These are phyloP conservation scores for Seriola dumerili DNA, from an alignment of 2,113 vertebrate species.

Conservation along the genomic window DNA sequence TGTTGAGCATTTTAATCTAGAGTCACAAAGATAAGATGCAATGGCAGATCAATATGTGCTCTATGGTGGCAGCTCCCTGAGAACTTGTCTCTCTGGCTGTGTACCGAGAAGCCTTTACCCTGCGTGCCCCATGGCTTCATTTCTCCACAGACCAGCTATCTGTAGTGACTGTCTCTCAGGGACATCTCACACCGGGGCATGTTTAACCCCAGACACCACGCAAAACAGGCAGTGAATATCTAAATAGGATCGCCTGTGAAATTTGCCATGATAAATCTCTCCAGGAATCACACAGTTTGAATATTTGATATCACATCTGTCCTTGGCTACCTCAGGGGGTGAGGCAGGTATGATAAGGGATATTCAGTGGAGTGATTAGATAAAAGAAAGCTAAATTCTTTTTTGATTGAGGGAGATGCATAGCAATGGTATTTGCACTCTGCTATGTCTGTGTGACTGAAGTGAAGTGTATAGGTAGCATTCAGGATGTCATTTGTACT, in stretches of 20 bases:
- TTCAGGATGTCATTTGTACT: conserved; percentile 76
- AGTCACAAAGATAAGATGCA: conserved; percentile 86
- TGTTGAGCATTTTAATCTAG: conserved; percentile 86
- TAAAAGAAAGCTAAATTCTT: conserved; percentile 76
- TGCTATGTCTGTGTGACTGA: conserved; percentile 71
- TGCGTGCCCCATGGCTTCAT: conserved; percentile 76
- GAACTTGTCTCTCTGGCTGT: conserved; percentile 78
- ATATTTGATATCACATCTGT: conserved; percentile 77
- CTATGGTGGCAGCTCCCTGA: conserved; percentile 79
- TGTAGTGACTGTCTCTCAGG: conserved; percentile 74
- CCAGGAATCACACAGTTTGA: conserved; percentile 78
- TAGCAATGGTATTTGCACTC: conserved; percentile 72
- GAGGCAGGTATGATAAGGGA: conserved; percentile 75
- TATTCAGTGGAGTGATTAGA: conserved; percentile 78
- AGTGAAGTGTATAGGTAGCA: conserved; percentile 64
- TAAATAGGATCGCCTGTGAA: conserved; percentile 82
- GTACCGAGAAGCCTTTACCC: conserved; percentile 74
- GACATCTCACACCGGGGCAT: conserved; percentile 73
- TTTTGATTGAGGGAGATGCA: conserved; percentile 68
- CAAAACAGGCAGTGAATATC: conserved; percentile 78
- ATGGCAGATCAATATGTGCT: conserved; percentile 83
- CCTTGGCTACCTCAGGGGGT: conserved; percentile 67
- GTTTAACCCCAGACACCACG: conserved; percentile 70
- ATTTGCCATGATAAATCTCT: conserved; percentile 81
- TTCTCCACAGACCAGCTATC: conserved; percentile 75